Percentiles rank a stretch among this genome's conserved stretches.
phyloP scores from a whole-genome alignment of 2,113 vertebrate genomes.

The Poecilia latipinna region DNA sequence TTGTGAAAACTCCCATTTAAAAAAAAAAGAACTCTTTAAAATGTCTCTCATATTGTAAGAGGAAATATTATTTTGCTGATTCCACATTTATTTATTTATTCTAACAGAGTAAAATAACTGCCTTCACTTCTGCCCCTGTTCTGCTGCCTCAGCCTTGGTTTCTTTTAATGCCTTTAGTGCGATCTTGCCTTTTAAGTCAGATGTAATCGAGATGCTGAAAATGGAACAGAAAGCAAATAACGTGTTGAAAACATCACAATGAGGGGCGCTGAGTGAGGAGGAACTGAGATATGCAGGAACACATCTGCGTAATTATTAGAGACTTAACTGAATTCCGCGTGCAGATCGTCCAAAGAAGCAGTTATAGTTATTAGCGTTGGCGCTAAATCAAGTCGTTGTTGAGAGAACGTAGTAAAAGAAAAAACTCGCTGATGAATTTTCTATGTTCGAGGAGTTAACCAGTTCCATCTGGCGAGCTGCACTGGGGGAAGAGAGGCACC shows the following conservation, averaged over 20 bases:
- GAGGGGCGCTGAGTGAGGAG: conserved; percentile 21
- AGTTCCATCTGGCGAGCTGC: conserved; percentile 67
- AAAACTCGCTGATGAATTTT: conserved; percentile 58
- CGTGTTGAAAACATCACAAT: conserved; percentile 27
- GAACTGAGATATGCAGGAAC: conserved; percentile 34
- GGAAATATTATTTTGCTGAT: not conserved
- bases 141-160: conserved; percentile 5
- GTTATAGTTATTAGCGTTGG: conserved; percentile 56
- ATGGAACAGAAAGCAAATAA: conserved; percentile 28
- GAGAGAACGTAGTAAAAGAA: conserved; percentile 61
- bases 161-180: conserved; percentile 4
- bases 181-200: conserved; percentile 6
- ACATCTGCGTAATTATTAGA: conserved; percentile 59
- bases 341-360: conserved; percentile 43
- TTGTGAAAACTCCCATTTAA: not conserved
- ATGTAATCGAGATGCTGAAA: conserved; percentile 23
- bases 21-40: too few species aligned
- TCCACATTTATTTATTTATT: not conserved
- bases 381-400: conserved; percentile 56
- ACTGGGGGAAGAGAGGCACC: conserved; percentile 59
- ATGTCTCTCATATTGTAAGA: not conserved
- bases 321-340: conserved; percentile 33
- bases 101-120: not conserved
- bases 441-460: conserved; percentile 59
- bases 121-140: not conserved